Percentiles rank a stretch among this genome's conserved stretches.
Evolutionary conservation across 2,888 invertebrate species (phyloP).

Genomic region (Nudaria mundana): DNA sequence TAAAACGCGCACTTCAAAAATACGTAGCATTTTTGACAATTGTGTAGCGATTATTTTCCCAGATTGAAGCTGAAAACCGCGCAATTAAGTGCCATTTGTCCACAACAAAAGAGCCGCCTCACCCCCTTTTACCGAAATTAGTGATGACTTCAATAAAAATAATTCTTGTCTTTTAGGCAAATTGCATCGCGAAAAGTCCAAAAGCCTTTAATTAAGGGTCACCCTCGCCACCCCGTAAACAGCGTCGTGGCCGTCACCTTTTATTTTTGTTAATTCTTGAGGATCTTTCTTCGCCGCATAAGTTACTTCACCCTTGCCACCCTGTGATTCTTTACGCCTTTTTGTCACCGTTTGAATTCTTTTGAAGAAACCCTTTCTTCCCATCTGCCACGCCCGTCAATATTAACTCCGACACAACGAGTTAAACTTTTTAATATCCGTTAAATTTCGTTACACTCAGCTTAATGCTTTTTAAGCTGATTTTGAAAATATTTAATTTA

Average conservation of each 20-base stretch:
- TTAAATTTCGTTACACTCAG: conserved; percentile 76
- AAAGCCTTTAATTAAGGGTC: conserved; percentile 80
- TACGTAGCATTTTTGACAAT: conserved; percentile 32
- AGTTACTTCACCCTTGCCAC: conserved; percentile 71
- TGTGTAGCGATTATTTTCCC: conserved; percentile 50
- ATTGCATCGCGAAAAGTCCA: conserved; percentile 81
- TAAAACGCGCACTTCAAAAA: no score
- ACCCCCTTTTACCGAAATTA: conserved; percentile 69
- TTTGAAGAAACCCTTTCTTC: conserved; percentile 76
- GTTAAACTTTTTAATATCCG: conserved; percentile 82
- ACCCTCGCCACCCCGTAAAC: conserved; percentile 73
- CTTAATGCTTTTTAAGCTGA: conserved; percentile 65
- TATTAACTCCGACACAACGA: conserved; percentile 74
- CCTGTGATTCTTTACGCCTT: conserved; percentile 79
- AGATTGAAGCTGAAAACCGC: conserved; percentile 61
- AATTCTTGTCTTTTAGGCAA: conserved; percentile 81
- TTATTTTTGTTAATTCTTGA: conserved; percentile 80
- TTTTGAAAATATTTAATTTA: conserved; percentile 32
- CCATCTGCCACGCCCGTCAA: conserved; percentile 81
- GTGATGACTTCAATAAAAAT: conserved; percentile 82
- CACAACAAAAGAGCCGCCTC: conserved; percentile 65
- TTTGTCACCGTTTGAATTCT: conserved; percentile 80
- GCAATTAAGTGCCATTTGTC: conserved; percentile 76
- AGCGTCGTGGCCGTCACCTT: conserved; percentile 75
- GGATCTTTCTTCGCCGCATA: conserved; percentile 79